These are phyloP conservation scores for Pteronura brasiliensis DNA, from an alignment of 2,113 vertebrate species.

Conservation along the genomic window DNA sequence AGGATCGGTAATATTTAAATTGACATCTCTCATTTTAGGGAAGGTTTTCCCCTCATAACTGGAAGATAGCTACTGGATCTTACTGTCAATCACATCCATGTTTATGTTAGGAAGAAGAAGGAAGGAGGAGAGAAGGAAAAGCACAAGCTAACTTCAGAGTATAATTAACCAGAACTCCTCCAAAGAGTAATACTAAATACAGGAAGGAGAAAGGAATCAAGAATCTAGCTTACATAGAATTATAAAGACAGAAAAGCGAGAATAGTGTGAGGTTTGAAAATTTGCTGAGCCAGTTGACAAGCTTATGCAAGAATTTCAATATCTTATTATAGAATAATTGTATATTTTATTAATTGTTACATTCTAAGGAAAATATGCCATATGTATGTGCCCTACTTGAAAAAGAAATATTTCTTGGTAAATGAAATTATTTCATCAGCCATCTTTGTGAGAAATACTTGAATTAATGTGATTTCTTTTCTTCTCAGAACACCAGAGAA, in stretches of 20 bases:
- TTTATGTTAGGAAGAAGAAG: background rate
- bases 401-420: background rate
- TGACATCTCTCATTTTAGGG: background rate
- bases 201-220: background rate
- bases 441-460: constrained; percentile 7
- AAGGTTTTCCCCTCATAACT: background rate
- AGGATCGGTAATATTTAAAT: background rate
- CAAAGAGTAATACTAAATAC: background rate
- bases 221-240: background rate
- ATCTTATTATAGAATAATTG: background rate
- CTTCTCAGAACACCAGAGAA: background rate
- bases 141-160: background rate
- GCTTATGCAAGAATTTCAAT: background rate
- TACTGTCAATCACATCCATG: background rate
- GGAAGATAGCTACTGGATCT: background rate
- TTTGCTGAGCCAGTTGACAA: background rate
- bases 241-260: background rate
- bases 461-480: constrained; percentile 20
- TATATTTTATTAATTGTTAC: background rate
- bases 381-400: background rate
- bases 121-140: background rate
- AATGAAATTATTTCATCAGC: background rate
- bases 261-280: background rate
- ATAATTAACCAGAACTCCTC: background rate
- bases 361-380: background rate